Evolutionary conservation across 92 coral and sea anemone species (phyloP), one percentile per base, ranked within the genome.

Genomic region (Pocillopora grandis): DNA sequence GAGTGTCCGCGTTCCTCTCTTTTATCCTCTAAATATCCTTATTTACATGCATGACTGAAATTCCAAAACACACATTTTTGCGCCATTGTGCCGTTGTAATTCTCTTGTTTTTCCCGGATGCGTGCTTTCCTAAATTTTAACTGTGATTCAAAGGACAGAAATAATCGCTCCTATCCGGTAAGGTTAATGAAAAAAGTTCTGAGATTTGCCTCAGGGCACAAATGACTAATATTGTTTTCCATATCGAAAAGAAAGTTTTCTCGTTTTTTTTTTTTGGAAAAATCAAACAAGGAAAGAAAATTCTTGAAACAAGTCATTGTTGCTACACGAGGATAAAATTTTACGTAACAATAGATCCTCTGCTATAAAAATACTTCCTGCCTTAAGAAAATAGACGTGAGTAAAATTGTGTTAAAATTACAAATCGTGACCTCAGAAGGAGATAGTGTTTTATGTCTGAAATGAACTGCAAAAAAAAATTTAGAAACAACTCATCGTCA

Each of bases 1-100:
- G 69, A 80, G 71, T 80, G 57, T 68, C 75, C 75, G 66, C 84
- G 69, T 80, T 81, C 73, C 21, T 59, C 35, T 19, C 33, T 68
- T 56, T 80, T 74, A 48, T 42, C 17, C 60, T 69, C 8, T 14
- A 48, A 33, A 66, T 56, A 58, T 20, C 33, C 37, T 19, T 55
- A 59, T 65, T 35, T 58, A 60, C 75, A 18, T 59, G 33, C 58
- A 76, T 76, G 37, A 23, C 21, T 20, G 18, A 59, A 75, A 80
- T 55, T 23, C 75, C 75, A 70, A 37, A 16, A 13, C 10, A 19
- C 73, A 69, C 56, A 64, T 64, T 64, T 59, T 64, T 64, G 37
- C 5, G 70, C 70, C 52, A 42, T 42, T 42, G 52, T 42, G 52
- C 52, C 8, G 52, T 42, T 42, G 52, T 42, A 42, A 42, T 42